Evolutionary conservation across 2,113 vertebrate genomes (phyloP).

Genomic region (Parotia lawesii): DNA sequence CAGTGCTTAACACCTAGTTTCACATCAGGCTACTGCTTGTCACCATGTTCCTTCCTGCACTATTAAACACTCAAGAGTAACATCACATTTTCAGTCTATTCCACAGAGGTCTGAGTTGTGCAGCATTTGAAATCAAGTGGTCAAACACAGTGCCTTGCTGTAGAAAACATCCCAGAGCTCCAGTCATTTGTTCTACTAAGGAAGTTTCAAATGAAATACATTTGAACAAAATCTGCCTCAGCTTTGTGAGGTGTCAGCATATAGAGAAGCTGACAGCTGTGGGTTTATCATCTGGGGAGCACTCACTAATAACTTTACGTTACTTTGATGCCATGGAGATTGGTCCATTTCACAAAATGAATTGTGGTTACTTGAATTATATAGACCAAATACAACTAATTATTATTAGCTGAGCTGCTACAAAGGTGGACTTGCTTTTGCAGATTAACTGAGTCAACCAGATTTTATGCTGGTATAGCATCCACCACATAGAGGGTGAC

Average conservation of each 20-base stretch:
- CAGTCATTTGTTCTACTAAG: not conserved
- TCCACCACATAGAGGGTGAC: not conserved
- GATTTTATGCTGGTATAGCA: not conserved
- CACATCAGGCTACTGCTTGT: not conserved
- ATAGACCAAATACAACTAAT: not conserved
- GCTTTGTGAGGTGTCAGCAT: not conserved
- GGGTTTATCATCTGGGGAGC: not conserved
- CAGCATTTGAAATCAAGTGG: not conserved
- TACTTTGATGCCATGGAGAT: not conserved
- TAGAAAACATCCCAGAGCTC: not conserved
- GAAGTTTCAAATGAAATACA: not conserved
- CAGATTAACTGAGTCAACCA: not conserved
- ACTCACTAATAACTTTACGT: not conserved
- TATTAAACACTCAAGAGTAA: not conserved
- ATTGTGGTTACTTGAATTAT: not conserved
- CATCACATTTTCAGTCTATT: constrained; percentile 6
- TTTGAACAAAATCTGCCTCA: not conserved
- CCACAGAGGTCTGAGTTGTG: not conserved
- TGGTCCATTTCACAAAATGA: not conserved
- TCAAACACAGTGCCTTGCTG: not conserved
- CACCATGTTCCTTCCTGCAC: not conserved
- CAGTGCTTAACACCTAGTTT: not conserved
- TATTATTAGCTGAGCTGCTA: not conserved
- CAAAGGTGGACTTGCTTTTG: not conserved
- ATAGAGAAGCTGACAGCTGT: not conserved